Evolutionary conservation across 2,797 vertebrate genomes (phyloP).

Genomic region (Crax fasciolata): DNA sequence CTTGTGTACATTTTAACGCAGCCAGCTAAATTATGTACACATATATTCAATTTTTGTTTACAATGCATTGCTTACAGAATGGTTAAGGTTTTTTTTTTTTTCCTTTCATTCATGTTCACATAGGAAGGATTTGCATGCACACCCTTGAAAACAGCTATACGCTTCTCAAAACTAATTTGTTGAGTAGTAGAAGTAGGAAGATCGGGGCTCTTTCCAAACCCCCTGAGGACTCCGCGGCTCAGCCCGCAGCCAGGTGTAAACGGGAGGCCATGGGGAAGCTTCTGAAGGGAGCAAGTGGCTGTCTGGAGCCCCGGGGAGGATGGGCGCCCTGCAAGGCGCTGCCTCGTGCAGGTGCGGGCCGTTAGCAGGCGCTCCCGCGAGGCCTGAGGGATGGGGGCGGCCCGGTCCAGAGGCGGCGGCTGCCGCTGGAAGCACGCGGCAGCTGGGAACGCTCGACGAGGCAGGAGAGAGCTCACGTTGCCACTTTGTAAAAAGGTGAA

Average conservation of each 20-base stretch:
- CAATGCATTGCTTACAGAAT: neutral
- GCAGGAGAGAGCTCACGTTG: neutral
- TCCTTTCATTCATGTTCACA: neutral
- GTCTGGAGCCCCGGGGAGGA: neutral
- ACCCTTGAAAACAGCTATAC: neutral
- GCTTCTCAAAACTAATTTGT: neutral
- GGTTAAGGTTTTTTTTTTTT: neutral
- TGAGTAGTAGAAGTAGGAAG: fast-evolving
- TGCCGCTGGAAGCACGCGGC: neutral
- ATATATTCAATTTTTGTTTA: neutral
- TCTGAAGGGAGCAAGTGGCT: neutral
- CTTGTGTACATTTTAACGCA: neutral
- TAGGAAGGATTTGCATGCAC: neutral
- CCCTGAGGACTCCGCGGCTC: too few relatives aligned
- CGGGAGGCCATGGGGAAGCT: neutral
- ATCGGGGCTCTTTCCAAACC: neutral
- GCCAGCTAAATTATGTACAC: neutral
- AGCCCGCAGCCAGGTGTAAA: neutral
- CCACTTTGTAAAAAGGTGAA: neutral
- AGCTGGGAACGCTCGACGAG: neutral
- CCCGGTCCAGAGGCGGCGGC: neutral
- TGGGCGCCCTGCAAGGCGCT: neutral
- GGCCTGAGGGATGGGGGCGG: too few relatives aligned
- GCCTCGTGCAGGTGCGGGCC: too few relatives aligned
- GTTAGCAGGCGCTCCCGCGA: neutral